phyloP scores from a whole-genome alignment of 2,888 invertebrate genomes.

The Hypomecis punctinalis region DNA sequence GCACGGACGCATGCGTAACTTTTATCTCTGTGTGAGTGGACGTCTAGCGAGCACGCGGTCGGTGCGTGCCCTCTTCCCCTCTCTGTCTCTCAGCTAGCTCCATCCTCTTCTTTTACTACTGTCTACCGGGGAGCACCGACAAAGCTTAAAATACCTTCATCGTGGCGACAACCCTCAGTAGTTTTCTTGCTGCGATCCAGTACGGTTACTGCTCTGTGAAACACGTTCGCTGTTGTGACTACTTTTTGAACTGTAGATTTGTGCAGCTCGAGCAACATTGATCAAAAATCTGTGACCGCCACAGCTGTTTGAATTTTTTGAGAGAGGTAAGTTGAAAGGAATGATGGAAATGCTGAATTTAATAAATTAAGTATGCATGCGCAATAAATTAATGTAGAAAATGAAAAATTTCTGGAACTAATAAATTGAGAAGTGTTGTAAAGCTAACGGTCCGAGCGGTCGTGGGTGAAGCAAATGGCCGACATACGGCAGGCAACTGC shows the following conservation, averaged over 20 bases:
- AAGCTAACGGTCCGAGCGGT: conserved; percentile 49
- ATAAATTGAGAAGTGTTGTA: conserved; percentile 39
- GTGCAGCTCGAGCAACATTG: conserved; percentile 54
- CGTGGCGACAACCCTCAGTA: conserved; percentile 73
- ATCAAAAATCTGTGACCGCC: conserved; percentile 45
- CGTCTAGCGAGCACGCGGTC: conserved; percentile 75
- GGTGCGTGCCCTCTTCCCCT: conserved; percentile 69
- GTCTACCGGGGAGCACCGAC: conserved; percentile 69
- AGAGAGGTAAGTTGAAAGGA: conserved; percentile 63
- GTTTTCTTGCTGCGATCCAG: conserved; percentile 69
- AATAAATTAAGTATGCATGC: conserved; percentile 37
- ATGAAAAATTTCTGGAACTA: conserved; percentile 33
- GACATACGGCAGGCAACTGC: conserved; percentile 55
- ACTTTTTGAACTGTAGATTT: conserved; percentile 69
- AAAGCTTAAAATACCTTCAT: conserved; percentile 78
- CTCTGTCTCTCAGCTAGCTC: conserved; percentile 62
- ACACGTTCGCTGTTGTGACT: conserved; percentile 63
- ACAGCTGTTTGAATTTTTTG: conserved; percentile 54
- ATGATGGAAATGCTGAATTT: conserved; percentile 34
- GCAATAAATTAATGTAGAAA: conserved; percentile 35
- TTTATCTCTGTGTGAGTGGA: conserved; percentile 65
- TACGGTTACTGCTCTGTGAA: conserved; percentile 57
- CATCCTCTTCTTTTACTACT: conserved; percentile 56
- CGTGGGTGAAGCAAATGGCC: conserved; percentile 69
- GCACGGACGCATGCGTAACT: conserved; percentile 76